Conservation (phyloP, 2,888 invertebrate genomes). For the Perithous albicinctus region DNA sequence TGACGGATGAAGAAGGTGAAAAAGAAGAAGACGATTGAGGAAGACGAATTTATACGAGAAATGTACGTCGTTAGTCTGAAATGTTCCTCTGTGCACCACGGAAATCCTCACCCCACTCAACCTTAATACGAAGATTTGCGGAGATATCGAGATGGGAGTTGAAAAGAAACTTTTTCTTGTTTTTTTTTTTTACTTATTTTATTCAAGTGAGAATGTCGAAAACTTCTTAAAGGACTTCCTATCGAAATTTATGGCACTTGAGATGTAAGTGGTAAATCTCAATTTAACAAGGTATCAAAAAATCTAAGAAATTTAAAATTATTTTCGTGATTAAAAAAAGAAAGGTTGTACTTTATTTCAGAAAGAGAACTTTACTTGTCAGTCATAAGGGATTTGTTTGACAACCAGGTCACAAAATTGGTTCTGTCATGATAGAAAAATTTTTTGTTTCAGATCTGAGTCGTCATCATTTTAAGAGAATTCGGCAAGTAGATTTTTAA, state of each 20-base stretch:
- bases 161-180: slow-evolving; percentile 9
- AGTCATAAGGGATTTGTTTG: too few relatives aligned
- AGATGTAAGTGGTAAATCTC: background rate
- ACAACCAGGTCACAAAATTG: too few relatives aligned
- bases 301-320: background rate
- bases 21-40: slow-evolving; percentile 12
- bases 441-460: too few relatives aligned
- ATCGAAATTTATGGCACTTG: slow-evolving; percentile 9
- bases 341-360: too few relatives aligned
- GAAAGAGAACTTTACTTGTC: too few relatives aligned
- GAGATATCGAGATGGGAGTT: slow-evolving; percentile 26
- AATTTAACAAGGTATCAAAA: background rate
- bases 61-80: slow-evolving; percentile 18
- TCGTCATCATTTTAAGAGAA: too few relatives aligned
- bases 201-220: background rate
- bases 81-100: slow-evolving; percentile 1
- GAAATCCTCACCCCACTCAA: background rate
- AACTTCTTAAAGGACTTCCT: background rate
- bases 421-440: too few relatives aligned
- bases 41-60: slow-evolving; percentile 25
- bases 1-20: slow-evolving; percentile 14
- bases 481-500: too few relatives aligned
- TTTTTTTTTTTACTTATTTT: background rate
- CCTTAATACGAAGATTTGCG: slow-evolving; percentile 20
- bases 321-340: too few relatives aligned